phyloP scores from a whole-genome alignment of 2,113 vertebrate genomes.

The Atherinomorus stipes region DNA sequence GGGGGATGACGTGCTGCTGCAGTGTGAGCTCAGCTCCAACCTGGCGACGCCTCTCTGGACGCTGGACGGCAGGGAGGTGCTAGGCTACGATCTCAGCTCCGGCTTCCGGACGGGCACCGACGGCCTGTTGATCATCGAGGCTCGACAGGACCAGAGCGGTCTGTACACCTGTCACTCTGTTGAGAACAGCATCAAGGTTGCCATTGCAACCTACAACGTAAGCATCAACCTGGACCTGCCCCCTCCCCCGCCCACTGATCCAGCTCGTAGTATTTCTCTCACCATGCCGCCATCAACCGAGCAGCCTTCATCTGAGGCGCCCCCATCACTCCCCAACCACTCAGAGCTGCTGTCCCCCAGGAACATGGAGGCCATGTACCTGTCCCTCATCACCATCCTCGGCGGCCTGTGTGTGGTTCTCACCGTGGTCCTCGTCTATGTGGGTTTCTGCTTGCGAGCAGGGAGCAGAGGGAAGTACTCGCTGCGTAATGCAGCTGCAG shows the following conservation, averaged over 20 bases:
- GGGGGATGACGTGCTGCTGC: conserved; percentile 91
- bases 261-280: background rate
- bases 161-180: conserved; percentile 88
- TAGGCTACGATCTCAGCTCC: conserved; percentile 76
- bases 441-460: conserved; percentile 86
- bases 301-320: conserved; percentile 31
- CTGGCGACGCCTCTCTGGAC: conserved; percentile 90
- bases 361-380: conserved; percentile 87
- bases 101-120: conserved; percentile 88
- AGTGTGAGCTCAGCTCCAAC: conserved; percentile 94
- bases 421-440: conserved; percentile 85
- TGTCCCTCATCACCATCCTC: conserved; percentile 88
- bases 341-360: conserved; percentile 72
- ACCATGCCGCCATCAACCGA: conserved; percentile 23
- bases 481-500: conserved; percentile 58
- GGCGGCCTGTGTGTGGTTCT: conserved; percentile 90
- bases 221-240: conserved; percentile 69
- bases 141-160: conserved; percentile 85
- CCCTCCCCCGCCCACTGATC: conserved; percentile 25
- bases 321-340: conserved; percentile 54
- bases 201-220: conserved; percentile 86
- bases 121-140: conserved; percentile 89
- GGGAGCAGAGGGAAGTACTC: conserved; percentile 86
- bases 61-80: conserved; percentile 80
- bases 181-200: conserved; percentile 85